Evolutionary conservation across 2,888 invertebrate genomes (phyloP), one percentile per base, ranked within the genome.

Genomic region (Disparrhopalites patrizii): DNA sequence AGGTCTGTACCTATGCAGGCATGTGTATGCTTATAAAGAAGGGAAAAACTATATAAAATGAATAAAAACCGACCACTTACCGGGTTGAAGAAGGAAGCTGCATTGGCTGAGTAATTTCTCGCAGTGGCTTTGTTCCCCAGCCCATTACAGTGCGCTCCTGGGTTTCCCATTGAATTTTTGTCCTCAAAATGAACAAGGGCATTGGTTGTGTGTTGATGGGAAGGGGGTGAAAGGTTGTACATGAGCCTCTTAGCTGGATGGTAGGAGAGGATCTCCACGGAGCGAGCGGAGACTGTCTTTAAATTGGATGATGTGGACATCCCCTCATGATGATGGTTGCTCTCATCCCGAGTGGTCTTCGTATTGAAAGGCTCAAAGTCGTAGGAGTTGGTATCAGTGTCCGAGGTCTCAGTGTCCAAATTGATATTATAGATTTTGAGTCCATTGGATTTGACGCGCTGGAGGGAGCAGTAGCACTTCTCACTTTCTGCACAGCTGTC

Each of bases 401-500:
- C 75, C 10, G 74, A 73, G 1, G 74, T 73, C 38, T 76, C 75
- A 15, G 76, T 73, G 64, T 76, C 76, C 68, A 76, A 68, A 62
- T 75, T 75, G 28, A 76, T 75, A 43, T 76, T 75, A 66, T 76
- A 76, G 3, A 76, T 73, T 62, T 75, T 75, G 15, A 74, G 70
- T 25, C 76, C 76, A 65, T 76, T 76, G 15, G 76, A 73, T 55
- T 75, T 75, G 51, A 76, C 68, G 5, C 75, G 60, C 62, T 76
- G 74, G 30, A 78, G 68, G 13, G 77, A 77, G 65, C 78, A 78
- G 68, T 77, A 78, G 66, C 78, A 78, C 62, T 77, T 76, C 60
- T 77, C 77, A 67, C 76, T 77, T 56, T 77, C 77, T 0, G 89
- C 85, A 77, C 93, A 93, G 76, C 90, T 91, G 78, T 93, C 92